Percentiles rank a stretch among this genome's conserved stretches.
phyloP scores from a whole-genome alignment of 2,113 vertebrate genomes.

The Hirundichthys speculiger region DNA sequence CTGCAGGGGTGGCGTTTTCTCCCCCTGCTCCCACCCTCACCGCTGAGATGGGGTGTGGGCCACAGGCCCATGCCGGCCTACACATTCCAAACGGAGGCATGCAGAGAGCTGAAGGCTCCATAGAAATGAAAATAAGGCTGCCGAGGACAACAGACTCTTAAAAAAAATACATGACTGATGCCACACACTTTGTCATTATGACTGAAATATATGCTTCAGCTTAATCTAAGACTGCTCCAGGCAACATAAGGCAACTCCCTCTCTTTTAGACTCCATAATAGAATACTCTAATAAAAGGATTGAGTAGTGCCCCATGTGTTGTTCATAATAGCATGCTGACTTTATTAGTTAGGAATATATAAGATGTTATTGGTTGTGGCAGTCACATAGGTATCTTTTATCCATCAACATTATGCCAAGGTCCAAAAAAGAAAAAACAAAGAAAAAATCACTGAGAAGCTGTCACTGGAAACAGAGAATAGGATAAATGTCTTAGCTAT shows the following conservation, averaged over 20 bases:
- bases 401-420: constrained; percentile 42
- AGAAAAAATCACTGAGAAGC: constrained; percentile 25
- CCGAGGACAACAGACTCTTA: constrained; percentile 64
- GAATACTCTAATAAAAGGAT: constrained; percentile 44
- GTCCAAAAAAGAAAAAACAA: constrained; percentile 48
- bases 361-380: constrained; percentile 47
- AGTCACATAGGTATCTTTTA: constrained; percentile 45
- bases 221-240: constrained; percentile 57
- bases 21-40: constrained; percentile 73
- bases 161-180: constrained; percentile 62
- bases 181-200: constrained; percentile 54
- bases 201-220: constrained; percentile 55
- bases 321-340: constrained; percentile 53
- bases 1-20: constrained; percentile 79
- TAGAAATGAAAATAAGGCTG: constrained; percentile 57
- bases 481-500: constrained; percentile 55
- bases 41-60: constrained; percentile 77
- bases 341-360: constrained; percentile 60
- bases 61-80: constrained; percentile 72
- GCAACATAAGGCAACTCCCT: constrained; percentile 50
- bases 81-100: constrained; percentile 77
- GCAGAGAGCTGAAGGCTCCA: constrained; percentile 68
- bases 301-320: constrained; percentile 41
- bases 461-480: constrained; percentile 44
- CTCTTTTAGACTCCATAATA: constrained; percentile 52